Conservation (phyloP, 2,797 vertebrate genomes). For the Ctenopoma kingsleyae region DNA sequence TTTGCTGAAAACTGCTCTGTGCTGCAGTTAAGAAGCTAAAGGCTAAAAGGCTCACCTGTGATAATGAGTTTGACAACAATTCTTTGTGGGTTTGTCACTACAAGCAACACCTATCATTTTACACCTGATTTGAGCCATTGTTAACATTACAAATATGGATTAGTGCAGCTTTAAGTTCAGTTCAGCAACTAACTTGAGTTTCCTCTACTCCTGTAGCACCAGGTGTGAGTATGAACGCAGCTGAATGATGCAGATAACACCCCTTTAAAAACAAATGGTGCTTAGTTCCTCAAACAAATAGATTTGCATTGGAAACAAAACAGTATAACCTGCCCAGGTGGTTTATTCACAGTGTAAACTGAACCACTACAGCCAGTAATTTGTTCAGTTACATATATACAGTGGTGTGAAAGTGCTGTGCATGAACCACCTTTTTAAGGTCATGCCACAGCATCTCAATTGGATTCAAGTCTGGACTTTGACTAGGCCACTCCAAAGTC, state of each 20-base stretch:
- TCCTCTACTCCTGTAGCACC: neutral
- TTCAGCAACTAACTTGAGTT: neutral
- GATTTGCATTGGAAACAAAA: constrained; percentile 1
- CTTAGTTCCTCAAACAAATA: neutral
- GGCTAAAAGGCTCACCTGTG: too few relatives aligned
- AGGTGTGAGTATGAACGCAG: too few relatives aligned
- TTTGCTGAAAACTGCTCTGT: too few relatives aligned
- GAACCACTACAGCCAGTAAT: neutral
- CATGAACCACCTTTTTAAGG: too few relatives aligned
- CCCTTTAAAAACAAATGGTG: neutral
- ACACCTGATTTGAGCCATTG: neutral
- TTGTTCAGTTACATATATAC: neutral
- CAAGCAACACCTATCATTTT: too few relatives aligned
- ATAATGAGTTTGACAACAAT: too few relatives aligned
- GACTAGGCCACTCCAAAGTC: too few relatives aligned
- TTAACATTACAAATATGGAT: neutral
- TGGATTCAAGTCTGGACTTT: too few relatives aligned
- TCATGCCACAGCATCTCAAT: too few relatives aligned
- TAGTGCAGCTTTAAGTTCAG: neutral
- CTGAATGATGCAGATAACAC: neutral
- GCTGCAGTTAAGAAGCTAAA: too few relatives aligned
- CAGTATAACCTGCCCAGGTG: neutral
- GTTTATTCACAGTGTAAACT: neutral
- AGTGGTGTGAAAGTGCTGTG: too few relatives aligned
- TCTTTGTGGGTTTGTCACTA: too few relatives aligned